phyloP scores from a whole-genome alignment of 2,113 vertebrate species.

The Varanus komodoensis region DNA sequence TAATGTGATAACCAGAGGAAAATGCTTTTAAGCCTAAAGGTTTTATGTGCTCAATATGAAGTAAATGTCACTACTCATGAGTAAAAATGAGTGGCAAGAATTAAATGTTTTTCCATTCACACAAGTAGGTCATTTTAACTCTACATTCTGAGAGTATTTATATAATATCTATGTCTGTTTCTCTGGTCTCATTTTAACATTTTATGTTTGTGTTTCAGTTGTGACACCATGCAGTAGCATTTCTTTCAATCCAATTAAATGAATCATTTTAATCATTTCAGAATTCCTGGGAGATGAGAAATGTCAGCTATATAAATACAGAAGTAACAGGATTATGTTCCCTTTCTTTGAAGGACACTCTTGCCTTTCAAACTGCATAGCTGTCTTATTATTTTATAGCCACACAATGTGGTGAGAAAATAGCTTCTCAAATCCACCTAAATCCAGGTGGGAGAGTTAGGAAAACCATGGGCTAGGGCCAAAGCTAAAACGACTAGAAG shows the following conservation, averaged over 20 bases:
- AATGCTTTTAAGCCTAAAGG: not conserved
- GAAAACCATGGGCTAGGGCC: not conserved
- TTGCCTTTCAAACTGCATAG: conserved; percentile 63
- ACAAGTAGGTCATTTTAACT: conserved; percentile 26
- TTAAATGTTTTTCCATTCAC: not conserved
- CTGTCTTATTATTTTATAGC: conserved; percentile 80
- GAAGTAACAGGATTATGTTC: conserved; percentile 72
- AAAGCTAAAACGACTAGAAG: not conserved
- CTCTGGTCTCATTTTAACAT: not conserved
- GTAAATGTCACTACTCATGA: conserved; percentile 7
- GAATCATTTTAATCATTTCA: conserved; percentile 80
- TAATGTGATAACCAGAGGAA: conserved; percentile 18
- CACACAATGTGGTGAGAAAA: conserved; percentile 74
- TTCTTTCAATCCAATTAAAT: conserved; percentile 79
- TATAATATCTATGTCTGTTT: conserved; percentile 8
- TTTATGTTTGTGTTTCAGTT: conserved; percentile 51
- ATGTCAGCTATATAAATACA: conserved; percentile 75
- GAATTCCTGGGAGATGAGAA: conserved; percentile 66
- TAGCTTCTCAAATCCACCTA: conserved; percentile 23
- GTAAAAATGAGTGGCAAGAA: conserved; percentile 17
- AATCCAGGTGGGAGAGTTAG: conserved; percentile 11
- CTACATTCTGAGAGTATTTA: not conserved
- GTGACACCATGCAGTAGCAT: conserved; percentile 61
- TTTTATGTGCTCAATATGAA: conserved; percentile 8
- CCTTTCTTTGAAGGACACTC: conserved; percentile 76